These are phyloP conservation scores for Podiceps cristatus DNA, from an alignment of 2,113 vertebrate genomes.

Conservation along the genomic window DNA sequence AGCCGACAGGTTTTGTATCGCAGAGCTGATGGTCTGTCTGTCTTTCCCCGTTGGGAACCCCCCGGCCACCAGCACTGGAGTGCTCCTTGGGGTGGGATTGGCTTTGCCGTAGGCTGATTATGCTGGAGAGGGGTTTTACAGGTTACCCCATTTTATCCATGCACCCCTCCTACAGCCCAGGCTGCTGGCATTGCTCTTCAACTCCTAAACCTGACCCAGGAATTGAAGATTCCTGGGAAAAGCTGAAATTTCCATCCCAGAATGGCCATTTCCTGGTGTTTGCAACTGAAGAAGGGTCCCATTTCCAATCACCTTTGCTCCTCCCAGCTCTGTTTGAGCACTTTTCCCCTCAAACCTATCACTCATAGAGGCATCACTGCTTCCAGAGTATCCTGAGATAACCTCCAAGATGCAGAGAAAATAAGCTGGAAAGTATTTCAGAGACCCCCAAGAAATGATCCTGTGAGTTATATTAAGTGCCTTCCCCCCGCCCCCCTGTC, in stretches of 20 bases:
- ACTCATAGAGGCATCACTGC: neutral
- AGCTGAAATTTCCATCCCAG: neutral
- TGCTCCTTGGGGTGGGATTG: neutral
- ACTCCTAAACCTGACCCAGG: neutral
- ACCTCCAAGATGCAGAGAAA: neutral
- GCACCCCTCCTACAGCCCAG: neutral
- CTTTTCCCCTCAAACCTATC: neutral
- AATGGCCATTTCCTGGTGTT: neutral
- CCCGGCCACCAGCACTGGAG: rapidly evolving
- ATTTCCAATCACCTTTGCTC: neutral
- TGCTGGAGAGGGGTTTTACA: neutral
- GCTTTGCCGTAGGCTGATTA: rapidly evolving
- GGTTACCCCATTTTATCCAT: rapidly evolving
- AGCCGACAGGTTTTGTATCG: neutral
- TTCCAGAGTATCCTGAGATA: neutral
- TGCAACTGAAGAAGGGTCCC: neutral
- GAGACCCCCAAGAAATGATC: neutral
- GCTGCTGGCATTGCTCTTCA: neutral
- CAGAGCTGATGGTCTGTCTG: rapidly evolving
- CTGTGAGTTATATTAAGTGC: neutral
- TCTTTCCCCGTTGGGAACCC: rapidly evolving
- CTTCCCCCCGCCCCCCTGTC: too few relatives aligned
- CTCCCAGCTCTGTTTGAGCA: neutral
- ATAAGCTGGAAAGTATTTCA: neutral
- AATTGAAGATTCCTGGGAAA: neutral